Conservation (phyloP, 2,113 vertebrate species). For the Ariopsis seemanni region DNA sequence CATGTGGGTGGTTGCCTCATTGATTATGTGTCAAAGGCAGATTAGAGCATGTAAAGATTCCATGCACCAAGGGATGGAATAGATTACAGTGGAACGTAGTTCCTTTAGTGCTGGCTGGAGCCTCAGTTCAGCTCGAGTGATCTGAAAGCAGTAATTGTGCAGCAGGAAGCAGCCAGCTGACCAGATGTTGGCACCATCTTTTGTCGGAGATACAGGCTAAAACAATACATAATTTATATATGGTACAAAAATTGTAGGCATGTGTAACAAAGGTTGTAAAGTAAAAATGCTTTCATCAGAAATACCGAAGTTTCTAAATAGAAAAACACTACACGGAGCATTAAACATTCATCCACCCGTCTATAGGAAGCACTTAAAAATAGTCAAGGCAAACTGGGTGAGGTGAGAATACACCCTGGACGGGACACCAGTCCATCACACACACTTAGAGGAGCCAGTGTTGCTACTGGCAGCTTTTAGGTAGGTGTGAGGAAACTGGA, state of each 20-base stretch:
- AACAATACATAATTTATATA: not conserved
- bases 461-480: not conserved
- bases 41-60: conserved; percentile 63
- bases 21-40: conserved; percentile 65
- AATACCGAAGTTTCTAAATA: not conserved
- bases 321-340: not conserved
- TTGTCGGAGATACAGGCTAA: not conserved
- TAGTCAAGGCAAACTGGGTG: no score
- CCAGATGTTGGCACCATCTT: not conserved
- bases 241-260: no score
- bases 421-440: not conserved
- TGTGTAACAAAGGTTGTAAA: no score
- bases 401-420: not conserved
- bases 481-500: not conserved
- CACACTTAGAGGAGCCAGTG: not conserved
- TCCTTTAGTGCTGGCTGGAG: conserved; percentile 48
- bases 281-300: not conserved
- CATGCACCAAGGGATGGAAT: conserved; percentile 50
- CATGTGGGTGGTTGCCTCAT: conserved; percentile 63
- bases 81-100: conserved; percentile 56
- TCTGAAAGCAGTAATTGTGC: conserved; percentile 26
- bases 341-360: not conserved
- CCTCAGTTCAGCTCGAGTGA: conserved; percentile 2
- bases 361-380: not conserved
- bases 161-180: conserved; percentile 34